These are phyloP conservation scores for Semaprochilodus insignis DNA, from an alignment of 2,797 vertebrate species.

Conservation along the genomic window DNA sequence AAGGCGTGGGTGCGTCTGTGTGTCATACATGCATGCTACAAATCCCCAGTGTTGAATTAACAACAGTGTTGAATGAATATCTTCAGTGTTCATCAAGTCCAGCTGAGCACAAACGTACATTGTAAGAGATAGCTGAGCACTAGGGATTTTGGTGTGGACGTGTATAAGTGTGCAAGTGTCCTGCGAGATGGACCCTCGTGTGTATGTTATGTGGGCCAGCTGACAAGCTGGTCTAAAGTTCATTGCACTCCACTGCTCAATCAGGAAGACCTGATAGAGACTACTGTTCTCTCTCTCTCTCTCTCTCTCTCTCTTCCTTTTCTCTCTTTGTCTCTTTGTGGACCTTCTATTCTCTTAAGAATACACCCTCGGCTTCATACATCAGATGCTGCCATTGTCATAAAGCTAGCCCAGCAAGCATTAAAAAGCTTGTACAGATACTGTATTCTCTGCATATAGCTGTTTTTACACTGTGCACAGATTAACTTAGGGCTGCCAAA, in stretches of 20 bases:
- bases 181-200: constrained; percentile 45
- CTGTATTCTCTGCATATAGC: background rate
- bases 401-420: constrained; percentile 3
- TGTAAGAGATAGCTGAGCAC: background rate
- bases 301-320: constrained; percentile 14
- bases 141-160: background rate
- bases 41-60: background rate
- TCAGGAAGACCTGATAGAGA: constrained; percentile 59
- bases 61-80: background rate
- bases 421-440: background rate
- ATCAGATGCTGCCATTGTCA: constrained; percentile 15
- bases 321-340: constrained; percentile 6
- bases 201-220: constrained; percentile 62
- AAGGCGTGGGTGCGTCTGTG: background rate
- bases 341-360: background rate
- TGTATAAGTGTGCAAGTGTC: constrained; percentile 31
- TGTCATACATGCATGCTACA: background rate
- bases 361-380: background rate
- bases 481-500: background rate
- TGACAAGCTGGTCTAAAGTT: constrained; percentile 63
- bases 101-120: background rate
- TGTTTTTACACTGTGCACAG: background rate
- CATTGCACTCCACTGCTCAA: constrained; percentile 65
- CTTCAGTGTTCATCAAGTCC: background rate
- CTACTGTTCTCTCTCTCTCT: constrained; percentile 14